A percentile compares a stretch with the other conserved stretches of the same genome.
Conservation (phyloP, 1,140 invertebrate species). For the Zaprionus tsacasi region DNA sequence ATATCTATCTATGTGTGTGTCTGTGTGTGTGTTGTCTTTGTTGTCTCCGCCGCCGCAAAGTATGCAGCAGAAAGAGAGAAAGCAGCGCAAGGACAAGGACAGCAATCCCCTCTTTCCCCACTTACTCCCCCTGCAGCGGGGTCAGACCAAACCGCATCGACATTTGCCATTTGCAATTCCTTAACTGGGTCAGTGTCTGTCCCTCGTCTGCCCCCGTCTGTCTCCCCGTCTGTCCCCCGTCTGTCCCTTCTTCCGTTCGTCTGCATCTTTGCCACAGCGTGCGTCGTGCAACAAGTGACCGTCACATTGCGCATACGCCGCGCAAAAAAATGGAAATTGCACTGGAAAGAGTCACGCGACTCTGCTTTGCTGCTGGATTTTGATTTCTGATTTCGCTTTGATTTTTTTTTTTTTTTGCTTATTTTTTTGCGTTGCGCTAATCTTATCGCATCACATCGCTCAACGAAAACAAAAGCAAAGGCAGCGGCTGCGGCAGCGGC, state of each 20-base stretch:
- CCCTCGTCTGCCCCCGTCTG: too few species aligned
- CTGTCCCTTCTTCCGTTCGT: neutral
- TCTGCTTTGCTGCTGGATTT: slow-evolving; percentile 6
- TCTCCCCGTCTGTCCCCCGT: too few species aligned
- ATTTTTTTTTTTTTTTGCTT: slow-evolving; percentile 42
- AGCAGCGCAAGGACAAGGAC: slow-evolving; percentile 10
- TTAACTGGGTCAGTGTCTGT: slow-evolving; percentile 35
- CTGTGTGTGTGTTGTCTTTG: slow-evolving; percentile 1
- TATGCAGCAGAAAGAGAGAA: slow-evolving; percentile 16
- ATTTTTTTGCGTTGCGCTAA: slow-evolving; percentile 44
- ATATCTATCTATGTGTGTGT: too few species aligned
- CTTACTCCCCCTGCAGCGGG: neutral
- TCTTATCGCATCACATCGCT: slow-evolving; percentile 53
- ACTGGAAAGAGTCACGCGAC: slow-evolving; percentile 58
- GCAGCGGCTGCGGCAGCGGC: neutral
- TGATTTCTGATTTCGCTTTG: slow-evolving; percentile 48
- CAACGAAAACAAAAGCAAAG: slow-evolving; percentile 6
- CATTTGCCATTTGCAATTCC: slow-evolving; percentile 49
- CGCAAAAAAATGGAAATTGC: slow-evolving; percentile 18
- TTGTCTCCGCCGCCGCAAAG: slow-evolving; percentile 25
- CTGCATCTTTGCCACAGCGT: neutral
- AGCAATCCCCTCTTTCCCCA: neutral
- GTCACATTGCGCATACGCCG: slow-evolving; percentile 41
- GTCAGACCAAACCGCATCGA: slow-evolving; percentile 14
- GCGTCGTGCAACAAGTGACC: slow-evolving; percentile 30